phyloP scores from a whole-genome alignment of 2,888 invertebrate species.

The Dilophus febrilis region DNA sequence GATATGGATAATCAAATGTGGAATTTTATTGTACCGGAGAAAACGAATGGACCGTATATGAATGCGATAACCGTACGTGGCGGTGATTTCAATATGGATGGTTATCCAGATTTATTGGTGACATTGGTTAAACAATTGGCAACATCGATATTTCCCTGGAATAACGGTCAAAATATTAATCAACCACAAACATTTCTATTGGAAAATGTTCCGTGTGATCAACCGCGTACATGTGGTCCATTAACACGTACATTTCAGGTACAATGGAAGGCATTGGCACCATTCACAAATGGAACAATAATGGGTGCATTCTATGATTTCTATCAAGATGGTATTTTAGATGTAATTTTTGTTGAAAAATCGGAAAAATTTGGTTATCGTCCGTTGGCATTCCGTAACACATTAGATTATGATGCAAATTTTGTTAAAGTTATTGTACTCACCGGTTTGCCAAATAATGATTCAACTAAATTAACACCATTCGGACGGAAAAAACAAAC shows the following conservation, averaged over 20 bases:
- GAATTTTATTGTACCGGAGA: constrained; percentile 45
- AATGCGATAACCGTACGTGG: constrained; percentile 65
- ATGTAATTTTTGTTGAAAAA: constrained; percentile 61
- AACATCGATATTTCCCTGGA: too few relatives aligned
- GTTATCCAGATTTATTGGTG: constrained; percentile 79
- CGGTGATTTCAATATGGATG: constrained; percentile 93
- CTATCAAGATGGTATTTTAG: constrained; percentile 85
- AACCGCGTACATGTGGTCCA: constrained; percentile 27
- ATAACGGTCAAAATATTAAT: constrained; percentile 13
- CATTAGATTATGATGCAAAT: constrained; percentile 83
- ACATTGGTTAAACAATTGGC: constrained; percentile 39
- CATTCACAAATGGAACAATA: constrained; percentile 54
- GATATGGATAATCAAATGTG: constrained; percentile 46
- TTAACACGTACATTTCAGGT: constrained; percentile 52
- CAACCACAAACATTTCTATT: constrained; percentile 52
- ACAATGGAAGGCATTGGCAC: constrained; percentile 55
- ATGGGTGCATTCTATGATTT: constrained; percentile 88
- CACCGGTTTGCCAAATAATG: constrained; percentile 60
- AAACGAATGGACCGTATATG: constrained; percentile 37
- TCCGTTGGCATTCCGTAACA: constrained; percentile 70
- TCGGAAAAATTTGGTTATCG: constrained; percentile 33
- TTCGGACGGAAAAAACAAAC: constrained; percentile 60
- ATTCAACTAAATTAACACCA: constrained; percentile 53
- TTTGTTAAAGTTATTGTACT: constrained; percentile 91
- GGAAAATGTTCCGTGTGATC: constrained; percentile 55